Base-by-base conservation (phyloP, 2,797 vertebrate genomes). In the Enteromius paludinosus region DNA sequence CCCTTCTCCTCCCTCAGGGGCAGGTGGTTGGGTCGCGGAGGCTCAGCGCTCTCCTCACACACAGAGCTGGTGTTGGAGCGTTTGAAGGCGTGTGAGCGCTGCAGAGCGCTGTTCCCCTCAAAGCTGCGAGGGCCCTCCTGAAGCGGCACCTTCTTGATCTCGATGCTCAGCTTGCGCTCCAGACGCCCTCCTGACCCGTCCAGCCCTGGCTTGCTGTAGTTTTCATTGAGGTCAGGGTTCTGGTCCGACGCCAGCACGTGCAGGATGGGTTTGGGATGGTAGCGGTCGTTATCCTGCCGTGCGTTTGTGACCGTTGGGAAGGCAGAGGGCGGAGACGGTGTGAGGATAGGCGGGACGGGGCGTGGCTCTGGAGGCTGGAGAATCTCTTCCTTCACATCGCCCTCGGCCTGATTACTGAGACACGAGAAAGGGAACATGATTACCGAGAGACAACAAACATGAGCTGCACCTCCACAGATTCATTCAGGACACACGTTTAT, bases 261-360 rank as follows among this genome's bases (percentile, higher is more conserved):
- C 79, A 99, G 93, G 88, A 99, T 96, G 3, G 98, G 98, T 91
- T 98, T 99, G 85, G 98, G 98, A 84, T 99, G 98, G 92, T 99
- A 99, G 91, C 97, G 96, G 82, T 98, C 98, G n/a, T 96, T 98
- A 93, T 99, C 97, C 91, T 98, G 97, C 90, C 97, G 96, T 78
- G 97, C 98, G 0, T 96, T 96, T 72, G 97, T 99, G 86, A 99
- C 98, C 0, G 98, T 97, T 68, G 97, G 98, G 88, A 97, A 98
- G 73, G 97, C 96, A 4, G 98, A 99, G 0, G 98, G 98, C 0
- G 98, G 98, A 54, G 98, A 99, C 0, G 98, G 98, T 3, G 97
- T 99, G 87, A 99, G 93, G 87, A 99, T 99, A 23, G 98, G 98
- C 1, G 98, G 98, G 0, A 99, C 98, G 0, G 98, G 98, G 79